Base-by-base conservation (phyloP, 1,140 invertebrate genomes). In the Heliothis virescens region DNA sequence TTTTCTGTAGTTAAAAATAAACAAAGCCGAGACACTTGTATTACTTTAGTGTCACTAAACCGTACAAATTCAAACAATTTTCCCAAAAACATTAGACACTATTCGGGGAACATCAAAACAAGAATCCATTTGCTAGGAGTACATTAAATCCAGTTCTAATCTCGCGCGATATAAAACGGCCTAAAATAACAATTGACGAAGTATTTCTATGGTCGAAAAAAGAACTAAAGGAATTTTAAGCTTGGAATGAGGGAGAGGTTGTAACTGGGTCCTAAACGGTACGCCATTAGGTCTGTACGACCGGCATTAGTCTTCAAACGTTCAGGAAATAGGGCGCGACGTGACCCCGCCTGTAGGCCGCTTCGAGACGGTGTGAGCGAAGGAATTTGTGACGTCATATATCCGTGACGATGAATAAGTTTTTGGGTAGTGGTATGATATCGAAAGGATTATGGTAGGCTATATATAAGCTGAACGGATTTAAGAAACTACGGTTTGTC, bases 191-290 rank as follows among this genome's bases (percentile, higher is more conserved):
- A 69, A 71, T 71, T 53, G 48, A 13, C 26, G 13, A 52, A 71
- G 34, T 71, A 53, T 71, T 71, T 29, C 18, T 26, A 52, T 9
- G 50, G 47, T 11, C 67, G 48, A 71, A 71, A 69, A 67, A 71
- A 71, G 67, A 71, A 53, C 16, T 71, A 53, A 48, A 29, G 67
- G 67, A 71, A 71, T 71, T 71, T 71, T 71, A 71, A 71, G 67
- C 48, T 71, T 18, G 48, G 34, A 75, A 75, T 63, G 73, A 50
- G 55, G 41, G 55, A 62, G 73, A 63, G 34, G 73, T 60, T 62
- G 59, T 75, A 75, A 75, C 41, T 63, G 41, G 75, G 47, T 65
- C 48, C 75, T 77, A 77, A 77, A 77, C 62, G 75, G 48, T 77
- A 57, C 48, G 62, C 62, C 75, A 77, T 77, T 77, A 77, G 60